phyloP scores from a whole-genome alignment of 1,140 invertebrate species.

The Bombus breviceps region DNA sequence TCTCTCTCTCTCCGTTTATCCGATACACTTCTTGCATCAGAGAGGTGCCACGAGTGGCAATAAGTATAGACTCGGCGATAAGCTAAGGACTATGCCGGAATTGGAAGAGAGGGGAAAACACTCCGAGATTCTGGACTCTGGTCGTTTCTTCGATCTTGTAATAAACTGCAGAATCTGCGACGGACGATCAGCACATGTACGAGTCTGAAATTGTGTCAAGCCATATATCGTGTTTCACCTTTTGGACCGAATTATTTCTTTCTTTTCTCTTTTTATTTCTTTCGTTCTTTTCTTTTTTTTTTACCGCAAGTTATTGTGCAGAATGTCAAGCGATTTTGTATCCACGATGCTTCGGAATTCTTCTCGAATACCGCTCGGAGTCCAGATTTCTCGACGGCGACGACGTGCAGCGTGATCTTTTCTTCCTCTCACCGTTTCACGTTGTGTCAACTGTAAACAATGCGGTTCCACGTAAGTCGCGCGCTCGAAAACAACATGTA shows the following conservation, averaged over 20 bases:
- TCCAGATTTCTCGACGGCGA: slow-evolving; percentile 27
- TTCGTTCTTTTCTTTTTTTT: background rate
- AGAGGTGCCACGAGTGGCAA: background rate
- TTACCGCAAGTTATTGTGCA: slow-evolving; percentile 40
- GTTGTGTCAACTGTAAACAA: slow-evolving; percentile 62
- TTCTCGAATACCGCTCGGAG: slow-evolving; percentile 42
- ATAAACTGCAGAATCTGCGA: slow-evolving; percentile 41
- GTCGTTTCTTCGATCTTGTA: slow-evolving; percentile 22
- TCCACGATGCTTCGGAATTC: slow-evolving; percentile 50
- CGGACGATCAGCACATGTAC: slow-evolving; percentile 20
- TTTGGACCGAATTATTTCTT: background rate
- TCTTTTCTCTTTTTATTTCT: background rate
- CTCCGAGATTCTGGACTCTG: background rate
- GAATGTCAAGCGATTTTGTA: slow-evolving; percentile 45
- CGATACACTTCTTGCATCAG: background rate
- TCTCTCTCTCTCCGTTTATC: background rate
- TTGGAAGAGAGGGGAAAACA: background rate
- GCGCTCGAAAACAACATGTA: background rate
- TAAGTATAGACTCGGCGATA: background rate
- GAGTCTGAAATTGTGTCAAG: slow-evolving; percentile 25
- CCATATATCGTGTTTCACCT: slow-evolving; percentile 6
- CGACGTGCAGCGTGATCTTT: slow-evolving; percentile 31
- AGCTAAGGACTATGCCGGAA: background rate
- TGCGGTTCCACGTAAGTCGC: slow-evolving; percentile 17
- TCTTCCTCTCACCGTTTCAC: slow-evolving; percentile 33